Evolutionary conservation across 1,140 invertebrate species (phyloP).

Genomic region (Parapsyche elsis): DNA sequence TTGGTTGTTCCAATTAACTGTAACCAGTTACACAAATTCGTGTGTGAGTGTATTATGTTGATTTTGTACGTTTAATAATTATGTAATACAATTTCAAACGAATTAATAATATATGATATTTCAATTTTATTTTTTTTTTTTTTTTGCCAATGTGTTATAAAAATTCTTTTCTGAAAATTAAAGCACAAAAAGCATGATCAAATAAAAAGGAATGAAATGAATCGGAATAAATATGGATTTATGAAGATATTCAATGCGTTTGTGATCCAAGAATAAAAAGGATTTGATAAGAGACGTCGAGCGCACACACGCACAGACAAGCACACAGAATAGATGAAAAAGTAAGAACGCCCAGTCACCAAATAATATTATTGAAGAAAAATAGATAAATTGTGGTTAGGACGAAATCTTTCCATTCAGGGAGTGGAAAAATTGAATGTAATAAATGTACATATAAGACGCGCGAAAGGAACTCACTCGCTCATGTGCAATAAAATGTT

Average conservation of each 20-base stretch:
- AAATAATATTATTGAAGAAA: slow-evolving; percentile 25
- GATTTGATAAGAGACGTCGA: slow-evolving; percentile 31
- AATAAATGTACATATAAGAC: no score
- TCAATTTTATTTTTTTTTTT: no score
- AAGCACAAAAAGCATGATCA: slow-evolving; percentile 3
- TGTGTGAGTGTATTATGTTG: no score
- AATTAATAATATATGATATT: no score
- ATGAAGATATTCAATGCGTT: slow-evolving; percentile 32
- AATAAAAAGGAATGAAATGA: slow-evolving; percentile 15
- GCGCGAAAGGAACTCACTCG: no score
- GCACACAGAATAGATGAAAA: neutral
- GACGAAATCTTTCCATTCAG: neutral
- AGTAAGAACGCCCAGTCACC: slow-evolving; percentile 21
- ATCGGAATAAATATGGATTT: slow-evolving; percentile 30
- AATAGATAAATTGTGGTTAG: neutral
- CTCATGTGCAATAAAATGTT: no score
- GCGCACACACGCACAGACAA: neutral
- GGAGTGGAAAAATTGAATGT: no score
- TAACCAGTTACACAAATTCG: no score
- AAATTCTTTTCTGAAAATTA: neutral
- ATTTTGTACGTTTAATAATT: no score
- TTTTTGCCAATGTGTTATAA: no score
- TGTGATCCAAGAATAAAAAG: slow-evolving; percentile 28
- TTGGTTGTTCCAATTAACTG: no score
- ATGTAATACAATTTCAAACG: no score